A percentile compares a stretch with the other conserved stretches of the same genome.
Conservation (phyloP, 2,888 invertebrate species). For the Andrena camellia region DNA sequence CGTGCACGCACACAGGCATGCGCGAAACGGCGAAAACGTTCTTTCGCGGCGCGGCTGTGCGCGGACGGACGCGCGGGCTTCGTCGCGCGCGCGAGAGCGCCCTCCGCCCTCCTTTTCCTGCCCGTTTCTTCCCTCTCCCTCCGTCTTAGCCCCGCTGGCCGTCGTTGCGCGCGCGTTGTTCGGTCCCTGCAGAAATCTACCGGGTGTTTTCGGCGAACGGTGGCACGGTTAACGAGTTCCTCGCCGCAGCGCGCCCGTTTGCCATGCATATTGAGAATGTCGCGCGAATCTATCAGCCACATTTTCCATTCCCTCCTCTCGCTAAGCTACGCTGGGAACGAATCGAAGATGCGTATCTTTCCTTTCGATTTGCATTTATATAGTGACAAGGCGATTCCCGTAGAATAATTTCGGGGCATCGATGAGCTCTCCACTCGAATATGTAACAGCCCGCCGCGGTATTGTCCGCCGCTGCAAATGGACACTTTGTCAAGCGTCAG, state of each 20-base stretch:
- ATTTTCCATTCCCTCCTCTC: conserved; percentile 2
- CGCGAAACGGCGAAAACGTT: conserved; percentile 26
- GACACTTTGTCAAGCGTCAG: not conserved
- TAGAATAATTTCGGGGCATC: conserved; percentile 28
- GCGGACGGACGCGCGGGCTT: not conserved
- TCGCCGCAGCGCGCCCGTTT: conserved; percentile 33
- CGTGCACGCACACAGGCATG: conserved; percentile 43
- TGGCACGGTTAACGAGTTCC: conserved; percentile 49
- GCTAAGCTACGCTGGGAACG: conserved; percentile 21
- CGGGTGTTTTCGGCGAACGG: conserved; percentile 79
- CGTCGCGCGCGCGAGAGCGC: conserved; percentile 17
- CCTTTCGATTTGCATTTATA: conserved; percentile 50
- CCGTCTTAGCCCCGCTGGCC: conserved; percentile 27
- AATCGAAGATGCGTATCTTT: conserved; percentile 51
- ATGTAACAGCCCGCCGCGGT: conserved; percentile 16
- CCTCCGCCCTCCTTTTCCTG: conserved; percentile 15
- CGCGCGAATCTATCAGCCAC: conserved; percentile 43
- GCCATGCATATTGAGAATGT: conserved; percentile 44
- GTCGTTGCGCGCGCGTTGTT: conserved; percentile 47
- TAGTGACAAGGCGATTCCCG: conserved; percentile 23
- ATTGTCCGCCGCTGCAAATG: not conserved
- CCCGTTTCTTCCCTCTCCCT: conserved; percentile 11
- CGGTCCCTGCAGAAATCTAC: conserved; percentile 79
- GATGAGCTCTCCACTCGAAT: not conserved
- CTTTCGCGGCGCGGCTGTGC: conserved; percentile 13